Evolutionary conservation across 23 tunicate species (phyloP).

Genomic region (Phallusia fumigata): DNA sequence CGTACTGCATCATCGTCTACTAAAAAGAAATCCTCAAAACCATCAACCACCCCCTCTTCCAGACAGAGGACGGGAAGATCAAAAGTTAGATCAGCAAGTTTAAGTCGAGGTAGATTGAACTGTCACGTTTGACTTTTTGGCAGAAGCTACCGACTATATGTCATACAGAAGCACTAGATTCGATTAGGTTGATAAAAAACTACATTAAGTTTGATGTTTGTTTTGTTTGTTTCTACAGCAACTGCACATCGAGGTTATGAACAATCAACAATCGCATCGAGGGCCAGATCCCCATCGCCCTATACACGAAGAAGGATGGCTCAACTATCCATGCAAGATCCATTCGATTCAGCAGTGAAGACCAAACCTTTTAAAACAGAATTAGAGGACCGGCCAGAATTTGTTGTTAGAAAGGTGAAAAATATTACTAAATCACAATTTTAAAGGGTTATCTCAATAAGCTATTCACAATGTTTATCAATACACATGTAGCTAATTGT

Average conservation of each 20-base stretch:
- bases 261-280: slow-evolving; percentile 89
- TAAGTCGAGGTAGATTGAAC: slow-evolving; percentile 39
- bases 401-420: slow-evolving; percentile 85
- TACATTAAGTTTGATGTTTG: too few relatives aligned
- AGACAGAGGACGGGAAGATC: slow-evolving; percentile 28
- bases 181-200: too few relatives aligned
- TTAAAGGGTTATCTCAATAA: too few relatives aligned
- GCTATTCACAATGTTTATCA: too few relatives aligned
- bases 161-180: too few relatives aligned
- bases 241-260: slow-evolving; percentile 72
- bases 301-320: slow-evolving; percentile 92
- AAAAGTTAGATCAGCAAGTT: slow-evolving; percentile 39
- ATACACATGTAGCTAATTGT: too few relatives aligned
- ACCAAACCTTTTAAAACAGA: slow-evolving; percentile 75
- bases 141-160: too few relatives aligned
- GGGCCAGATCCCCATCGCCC: slow-evolving; percentile 93
- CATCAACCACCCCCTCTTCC: not conserved
- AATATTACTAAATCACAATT: too few relatives aligned
- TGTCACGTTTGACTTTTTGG: too few relatives aligned
- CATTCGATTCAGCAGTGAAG: slow-evolving; percentile 75
- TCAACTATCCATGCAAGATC: slow-evolving; percentile 82
- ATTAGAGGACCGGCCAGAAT: slow-evolving; percentile 69
- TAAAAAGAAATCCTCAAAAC: slow-evolving; percentile 33
- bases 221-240: slow-evolving; percentile 21
- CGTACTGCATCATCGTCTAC: slow-evolving; percentile 14